Conservation (phyloP, 2,797 vertebrate species). For the Etheostoma nigrum region DNA sequence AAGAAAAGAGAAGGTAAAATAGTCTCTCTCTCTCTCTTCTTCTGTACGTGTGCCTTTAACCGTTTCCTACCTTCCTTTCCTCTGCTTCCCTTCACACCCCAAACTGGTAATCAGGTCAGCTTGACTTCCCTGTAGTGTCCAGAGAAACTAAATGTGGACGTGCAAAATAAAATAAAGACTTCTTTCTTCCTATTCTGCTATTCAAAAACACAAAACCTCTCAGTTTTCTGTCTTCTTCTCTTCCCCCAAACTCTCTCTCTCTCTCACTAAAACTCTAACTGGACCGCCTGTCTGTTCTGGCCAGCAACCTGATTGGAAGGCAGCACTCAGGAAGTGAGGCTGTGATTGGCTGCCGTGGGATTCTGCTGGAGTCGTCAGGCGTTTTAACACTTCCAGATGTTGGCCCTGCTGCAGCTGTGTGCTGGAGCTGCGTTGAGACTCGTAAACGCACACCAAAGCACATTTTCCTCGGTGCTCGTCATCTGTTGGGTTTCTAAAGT, state of each 20-base stretch:
- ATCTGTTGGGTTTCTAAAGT: not conserved
- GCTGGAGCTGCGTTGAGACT: constrained; percentile 26
- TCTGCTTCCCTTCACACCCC: constrained; percentile 12
- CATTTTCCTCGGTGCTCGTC: not conserved
- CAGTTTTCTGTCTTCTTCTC: constrained; percentile 22
- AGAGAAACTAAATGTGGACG: not conserved
- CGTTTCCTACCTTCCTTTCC: constrained; percentile 60
- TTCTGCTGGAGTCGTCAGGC: constrained; percentile 73
- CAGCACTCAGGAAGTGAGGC: constrained; percentile 49
- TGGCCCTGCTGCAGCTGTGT: constrained; percentile 39
- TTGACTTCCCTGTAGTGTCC: not conserved
- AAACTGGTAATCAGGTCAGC: constrained; percentile 22
- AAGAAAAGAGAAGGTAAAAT: not conserved
- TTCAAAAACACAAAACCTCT: not conserved
- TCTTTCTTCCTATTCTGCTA: not conserved
- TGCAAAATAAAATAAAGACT: not conserved
- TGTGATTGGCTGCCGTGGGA: constrained; percentile 58
- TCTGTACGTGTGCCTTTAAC: constrained; percentile 8
- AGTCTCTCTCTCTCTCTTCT: not conserved
- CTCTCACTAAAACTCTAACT: constrained; percentile 25
- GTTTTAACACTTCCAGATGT: constrained; percentile 80
- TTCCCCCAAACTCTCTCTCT: constrained; percentile 8
- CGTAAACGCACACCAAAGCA: constrained; percentile 35
- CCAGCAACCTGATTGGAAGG: constrained; percentile 56
- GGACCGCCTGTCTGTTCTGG: constrained; percentile 37